Base-by-base conservation (phyloP, 2,113 vertebrate species). In the Tinamus guttatus region DNA sequence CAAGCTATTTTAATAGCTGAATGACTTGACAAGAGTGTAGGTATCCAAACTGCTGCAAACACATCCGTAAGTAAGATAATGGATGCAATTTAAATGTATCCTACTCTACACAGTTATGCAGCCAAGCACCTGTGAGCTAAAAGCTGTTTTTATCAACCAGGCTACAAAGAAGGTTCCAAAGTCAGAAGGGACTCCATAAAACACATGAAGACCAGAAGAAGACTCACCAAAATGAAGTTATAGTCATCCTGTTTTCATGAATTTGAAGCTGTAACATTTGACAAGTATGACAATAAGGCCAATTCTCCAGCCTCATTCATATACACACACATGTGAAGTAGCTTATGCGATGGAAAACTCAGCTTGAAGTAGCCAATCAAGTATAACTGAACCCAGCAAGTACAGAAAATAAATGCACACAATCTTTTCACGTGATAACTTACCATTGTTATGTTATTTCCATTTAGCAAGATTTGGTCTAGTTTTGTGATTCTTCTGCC, bases 381-480 rank as follows among this genome's bases (percentile, higher is more conserved):
- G 34, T 25, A 30, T 40, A 38, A 51, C 1, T 36, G 25, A 83
- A 45, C 8, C 62, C n/a, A 76, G 49, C 17, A 69, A 18, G 11
- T 22, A 59, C 13, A 62, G 30, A 56, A 87, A 71, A 40, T 4
- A 34, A 84, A 77, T 1, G 6, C 8, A 40, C 8, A 5, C 54
- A 80, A 76, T 13, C 32, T 83, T 28, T 71, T 51, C 43, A n/a
- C 45, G 10, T 0, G 4, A 74, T 5, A 10, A 95, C 97, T 93
- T 96, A 99, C 99, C 99, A 99, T 99, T 38, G 99, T 99, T 98
- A 99, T 99, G 97, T 99, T 99, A 89, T 99, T 99, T 96, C 99
- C 99, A 74, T 99, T 99, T 45, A 99, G 98, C 75, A 99, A 98
- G 96, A 99, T 99, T 97, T 99, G 99, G 97, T 99, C 99, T 88